Evolutionary conservation across 2,113 vertebrate species (phyloP).

Genomic region (Probosciger aterrimus): DNA sequence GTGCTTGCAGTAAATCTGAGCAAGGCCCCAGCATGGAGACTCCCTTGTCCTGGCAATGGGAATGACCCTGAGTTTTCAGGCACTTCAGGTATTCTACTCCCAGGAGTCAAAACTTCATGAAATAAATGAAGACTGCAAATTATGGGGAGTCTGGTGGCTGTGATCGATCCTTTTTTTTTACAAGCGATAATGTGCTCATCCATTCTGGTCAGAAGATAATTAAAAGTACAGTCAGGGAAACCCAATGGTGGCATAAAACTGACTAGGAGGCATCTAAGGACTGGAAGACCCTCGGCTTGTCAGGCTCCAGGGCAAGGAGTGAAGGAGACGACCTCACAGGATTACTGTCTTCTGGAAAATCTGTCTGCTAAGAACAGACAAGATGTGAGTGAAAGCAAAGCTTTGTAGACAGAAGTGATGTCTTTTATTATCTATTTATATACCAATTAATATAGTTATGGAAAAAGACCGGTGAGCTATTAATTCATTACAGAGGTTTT

Average conservation of each 20-base stretch:
- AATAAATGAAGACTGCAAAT: not conserved
- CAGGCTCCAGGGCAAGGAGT: not conserved
- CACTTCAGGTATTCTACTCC: not conserved
- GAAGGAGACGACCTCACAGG: not conserved
- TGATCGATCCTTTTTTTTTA: too few relatives aligned
- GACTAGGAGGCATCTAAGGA: not conserved
- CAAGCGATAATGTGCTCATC: not conserved
- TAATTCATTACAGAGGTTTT: not conserved
- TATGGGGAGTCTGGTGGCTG: not conserved
- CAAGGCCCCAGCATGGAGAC: fast-evolving
- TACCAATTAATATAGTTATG: not conserved
- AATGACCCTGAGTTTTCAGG: not conserved
- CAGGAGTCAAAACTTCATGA: not conserved
- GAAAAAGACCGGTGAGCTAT: not conserved
- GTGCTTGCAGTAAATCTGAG: not conserved
- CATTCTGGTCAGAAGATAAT: not conserved
- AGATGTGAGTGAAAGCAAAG: not conserved
- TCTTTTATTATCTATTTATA: not conserved
- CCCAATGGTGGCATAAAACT: not conserved
- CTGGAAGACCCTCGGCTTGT: not conserved
- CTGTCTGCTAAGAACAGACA: not conserved
- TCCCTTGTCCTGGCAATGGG: not conserved
- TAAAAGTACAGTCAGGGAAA: not conserved
- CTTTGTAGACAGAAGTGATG: not conserved
- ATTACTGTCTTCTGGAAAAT: not conserved